Evolutionary conservation across 2,113 vertebrate species (phyloP), one percentile per base, ranked within the genome.

Genomic region (Etia nguti): DNA sequence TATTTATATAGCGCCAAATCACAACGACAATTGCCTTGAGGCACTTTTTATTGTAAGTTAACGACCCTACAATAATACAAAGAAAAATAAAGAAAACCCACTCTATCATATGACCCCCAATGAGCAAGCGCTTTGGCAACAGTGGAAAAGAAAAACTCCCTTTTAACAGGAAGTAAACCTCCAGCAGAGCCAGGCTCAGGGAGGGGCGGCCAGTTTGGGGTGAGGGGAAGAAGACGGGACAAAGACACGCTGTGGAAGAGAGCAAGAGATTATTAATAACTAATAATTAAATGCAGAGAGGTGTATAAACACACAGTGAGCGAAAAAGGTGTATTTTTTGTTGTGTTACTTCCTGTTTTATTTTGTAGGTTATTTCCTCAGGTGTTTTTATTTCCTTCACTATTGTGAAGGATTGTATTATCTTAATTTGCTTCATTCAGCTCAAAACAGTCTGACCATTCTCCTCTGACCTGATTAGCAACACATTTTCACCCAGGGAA

Each of bases 151-250:
- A 8, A 62, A 36, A 36, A 62, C 18, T 62, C 31, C 31, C 31
- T 62, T 62, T 36, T 62, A 62, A 62, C 59, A 62, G 59, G 59
- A 62, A 62, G 59, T n/a, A 62, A 62, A 62, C 59, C 0, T 62
- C 59, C 29, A 36, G 31, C 18, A 3, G 31, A 36, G 36, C 6
- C 59, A 4, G 31, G 31, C 18, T 62, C 59, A 62, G 31, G 31
- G 18, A n/a, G 18, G 16, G 10, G 29, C 29, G 0, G 59, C 16
- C 2, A 0, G 16, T 34, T 34, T 29, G 29, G 59, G 0, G 16
- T 20, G 0, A 20, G 29, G 16, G 59, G 10, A 36, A 36, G 31
- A 36, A 62, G 20, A 12, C 4, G 0, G 59, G 0, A 62, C 31
- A 62, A 0, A 62, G 31, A 36, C 2, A 0, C 6, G 59, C 59